Evolutionary conservation across 2,888 invertebrate genomes (phyloP), one percentile per base, ranked within the genome.

Genomic region (Heteromyza rotundicornis): DNA sequence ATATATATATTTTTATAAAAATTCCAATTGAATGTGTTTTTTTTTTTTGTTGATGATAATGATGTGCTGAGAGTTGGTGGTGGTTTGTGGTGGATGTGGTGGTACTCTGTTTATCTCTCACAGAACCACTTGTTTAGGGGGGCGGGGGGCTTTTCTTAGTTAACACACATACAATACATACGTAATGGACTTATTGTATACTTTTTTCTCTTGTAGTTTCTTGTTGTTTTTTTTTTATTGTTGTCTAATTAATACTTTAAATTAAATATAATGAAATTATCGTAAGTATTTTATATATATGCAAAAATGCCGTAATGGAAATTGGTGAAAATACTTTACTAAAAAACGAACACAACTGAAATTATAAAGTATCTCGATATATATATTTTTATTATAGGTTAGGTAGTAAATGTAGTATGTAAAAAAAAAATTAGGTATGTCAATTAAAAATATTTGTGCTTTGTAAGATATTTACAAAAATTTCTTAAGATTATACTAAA

Each of bases 331-430:
- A 20, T 47, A 19, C 10, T 27, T 27, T 19, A 47, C 59, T 57
- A 64, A 64, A 73, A 76, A 55, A 72, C 77, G 79, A 79, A 76
- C 78, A 77, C 78, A 79, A 74, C 69, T 75, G 70, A 77, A 79
- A 68, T 59, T 68, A 58, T 54, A 71, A 71, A 71, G 76, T 75
- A 76, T 76, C 75, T 74, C 62, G 54, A 58, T 54, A 36, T 36
- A 50, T 52, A n/a, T n/a, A n/a, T n/a, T n/a, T n/a, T n/a, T n/a
- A n/a, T n/a, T n/a, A n/a, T n/a, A n/a, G n/a, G n/a, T n/a, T n/a
- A n/a, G n/a, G n/a, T n/a, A n/a, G n/a, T n/a, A n/a, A n/a, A n/a
- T n/a, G n/a, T n/a, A n/a, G n/a, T n/a, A n/a, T n/a, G n/a, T n/a
- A n/a, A n/a, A n/a, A n/a, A n/a, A n/a, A n/a, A n/a, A n/a, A n/a